A percentile compares a stretch with the other conserved stretches of the same genome.
phyloP scores from a whole-genome alignment of 2,113 vertebrate genomes.

The Camelus bactrianus region DNA sequence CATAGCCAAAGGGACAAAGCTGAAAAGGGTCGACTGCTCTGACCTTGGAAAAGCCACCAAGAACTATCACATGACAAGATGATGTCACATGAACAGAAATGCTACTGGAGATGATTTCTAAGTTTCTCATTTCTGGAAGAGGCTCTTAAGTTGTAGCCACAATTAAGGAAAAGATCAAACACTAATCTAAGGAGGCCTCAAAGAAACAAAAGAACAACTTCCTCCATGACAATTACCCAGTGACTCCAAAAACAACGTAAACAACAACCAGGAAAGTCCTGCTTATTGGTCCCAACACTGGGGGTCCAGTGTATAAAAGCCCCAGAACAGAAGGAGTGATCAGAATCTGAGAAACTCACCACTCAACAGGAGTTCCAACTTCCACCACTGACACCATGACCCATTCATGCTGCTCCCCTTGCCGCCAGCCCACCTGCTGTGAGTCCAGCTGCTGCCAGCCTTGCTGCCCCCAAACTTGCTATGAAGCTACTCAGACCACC shows the following conservation, averaged over 20 bases:
- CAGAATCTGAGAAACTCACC: not conserved
- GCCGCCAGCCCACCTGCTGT: constrained; percentile 12
- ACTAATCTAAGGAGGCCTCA: not conserved
- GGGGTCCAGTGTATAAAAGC: not conserved
- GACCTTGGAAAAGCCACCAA: rapidly evolving
- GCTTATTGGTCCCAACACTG: not conserved
- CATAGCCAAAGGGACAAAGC: too few relatives aligned
- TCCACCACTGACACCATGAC: not conserved
- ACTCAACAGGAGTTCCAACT: not conserved
- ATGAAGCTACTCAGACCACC: not conserved
- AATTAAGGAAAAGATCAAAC: not conserved
- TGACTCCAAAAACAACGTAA: not conserved
- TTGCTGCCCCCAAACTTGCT: too few relatives aligned
- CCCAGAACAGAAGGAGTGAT: not conserved
- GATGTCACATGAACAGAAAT: not conserved
- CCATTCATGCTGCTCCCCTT: not conserved
- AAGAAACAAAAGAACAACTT: not conserved
- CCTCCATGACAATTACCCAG: not conserved
- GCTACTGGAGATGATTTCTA: not conserved
- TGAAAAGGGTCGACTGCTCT: not conserved
- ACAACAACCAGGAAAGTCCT: not conserved
- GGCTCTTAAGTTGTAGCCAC: not conserved
- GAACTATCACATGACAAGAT: too few relatives aligned
- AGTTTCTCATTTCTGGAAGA: not conserved
- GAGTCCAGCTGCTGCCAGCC: not conserved